Percentiles rank a stretch among this genome's conserved stretches.
phyloP scores from a whole-genome alignment of 2,113 vertebrate species.

The Alosa alosa region DNA sequence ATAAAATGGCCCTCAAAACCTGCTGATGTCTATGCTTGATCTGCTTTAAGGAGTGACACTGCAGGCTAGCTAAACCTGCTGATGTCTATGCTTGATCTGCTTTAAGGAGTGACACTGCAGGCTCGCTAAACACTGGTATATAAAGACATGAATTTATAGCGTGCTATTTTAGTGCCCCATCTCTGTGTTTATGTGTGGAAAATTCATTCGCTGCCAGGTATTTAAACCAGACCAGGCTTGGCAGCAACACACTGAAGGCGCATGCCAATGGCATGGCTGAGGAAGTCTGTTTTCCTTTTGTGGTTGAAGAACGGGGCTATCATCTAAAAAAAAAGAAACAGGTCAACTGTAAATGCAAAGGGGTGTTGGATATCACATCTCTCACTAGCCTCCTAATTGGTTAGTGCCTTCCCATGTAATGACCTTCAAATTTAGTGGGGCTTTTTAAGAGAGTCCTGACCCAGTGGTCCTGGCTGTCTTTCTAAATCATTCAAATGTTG shows the following conservation, averaged over 20 bases:
- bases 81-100: no score
- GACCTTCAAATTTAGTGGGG: conserved; percentile 1
- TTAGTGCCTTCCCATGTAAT: neutral
- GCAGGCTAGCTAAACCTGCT: no score
- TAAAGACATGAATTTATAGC: neutral
- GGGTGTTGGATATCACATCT: conserved; percentile 8
- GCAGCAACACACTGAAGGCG: neutral
- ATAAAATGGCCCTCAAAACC: no score
- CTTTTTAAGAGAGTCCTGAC: neutral
- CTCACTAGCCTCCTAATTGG: neutral
- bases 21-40: no score
- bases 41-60: no score
- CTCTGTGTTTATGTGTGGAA: conserved; percentile 6
- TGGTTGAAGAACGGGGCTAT: neutral
- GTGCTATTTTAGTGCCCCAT: neutral
- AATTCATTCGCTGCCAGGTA: neutral
- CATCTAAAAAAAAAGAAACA: conserved; percentile 3
- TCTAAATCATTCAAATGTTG: neutral
- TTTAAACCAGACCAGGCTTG: neutral
- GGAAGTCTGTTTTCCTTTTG: neutral
- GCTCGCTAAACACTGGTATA: neutral
- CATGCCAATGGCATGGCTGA: neutral
- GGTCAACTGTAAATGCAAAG: neutral
- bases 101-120: neutral
- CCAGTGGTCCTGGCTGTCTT: neutral